phyloP scores from a whole-genome alignment of 2,113 vertebrate species.

The Atractosteus spatula region DNA sequence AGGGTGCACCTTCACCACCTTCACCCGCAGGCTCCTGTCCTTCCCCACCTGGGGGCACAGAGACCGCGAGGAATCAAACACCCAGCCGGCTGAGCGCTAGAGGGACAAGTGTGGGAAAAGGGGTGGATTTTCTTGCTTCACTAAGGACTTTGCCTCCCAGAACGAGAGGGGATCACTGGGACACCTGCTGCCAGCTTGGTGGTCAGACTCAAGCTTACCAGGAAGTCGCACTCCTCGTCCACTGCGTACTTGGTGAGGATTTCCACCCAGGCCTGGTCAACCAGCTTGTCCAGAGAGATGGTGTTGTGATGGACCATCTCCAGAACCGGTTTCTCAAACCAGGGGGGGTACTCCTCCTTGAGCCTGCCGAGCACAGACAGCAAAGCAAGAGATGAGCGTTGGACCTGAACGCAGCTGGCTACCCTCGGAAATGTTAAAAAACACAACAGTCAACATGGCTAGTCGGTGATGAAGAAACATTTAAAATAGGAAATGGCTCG shows the following conservation, averaged over 20 bases:
- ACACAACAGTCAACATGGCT: too few relatives aligned
- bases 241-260: conserved; percentile 96
- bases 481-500: too few relatives aligned
- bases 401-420: conserved; percentile 37
- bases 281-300: conserved; percentile 91
- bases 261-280: conserved; percentile 91
- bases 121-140: too few relatives aligned
- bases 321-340: conserved; percentile 95
- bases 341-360: conserved; percentile 90
- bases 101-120: neutral
- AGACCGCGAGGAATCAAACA: neutral
- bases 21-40: conserved; percentile 82
- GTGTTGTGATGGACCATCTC: conserved; percentile 98
- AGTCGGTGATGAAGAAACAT: too few relatives aligned
- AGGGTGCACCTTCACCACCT: conserved; percentile 85
- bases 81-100: neutral
- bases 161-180: too few relatives aligned
- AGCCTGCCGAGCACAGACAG: conserved; percentile 60
- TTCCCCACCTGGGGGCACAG: conserved; percentile 75
- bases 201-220: conserved; percentile 68
- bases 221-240: conserved; percentile 92
- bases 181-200: neutral
- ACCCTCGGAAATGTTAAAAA: conserved; percentile 28
- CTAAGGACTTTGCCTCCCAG: too few relatives aligned
- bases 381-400: too few relatives aligned